Base-by-base conservation (phyloP, 2,888 invertebrate genomes). In the Halocaridina rubra region DNA sequence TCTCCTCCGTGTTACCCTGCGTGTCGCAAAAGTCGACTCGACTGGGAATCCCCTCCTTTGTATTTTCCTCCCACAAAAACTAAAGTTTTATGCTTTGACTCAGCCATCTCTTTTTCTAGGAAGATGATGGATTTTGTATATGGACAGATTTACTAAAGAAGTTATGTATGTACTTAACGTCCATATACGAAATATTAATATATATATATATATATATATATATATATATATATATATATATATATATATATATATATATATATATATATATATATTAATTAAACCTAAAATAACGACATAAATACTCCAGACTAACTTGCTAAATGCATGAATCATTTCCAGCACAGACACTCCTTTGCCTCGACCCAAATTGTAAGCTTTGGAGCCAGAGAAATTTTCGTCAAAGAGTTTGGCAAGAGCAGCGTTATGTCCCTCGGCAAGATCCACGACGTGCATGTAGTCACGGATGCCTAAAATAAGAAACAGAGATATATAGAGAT, bases 391-490 rank as follows among this genome's bases (percentile, higher is more conserved):
- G 64, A 24, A 76, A 7, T 27, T 16, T 89, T 92, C 90, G 86
- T 92, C 92, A 59, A 16, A 77, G 90, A 97, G 93, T 91, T 95
- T 94, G 88, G 93, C 92, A 61, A 97, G 92, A 0, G 98, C 97
- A 89, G 94, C 94, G 30, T 96, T 94, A 92, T 98, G 98, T 0
- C 98, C 98, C 16, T 93, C 92, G 0, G 97, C 96, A 86, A 98
- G 91, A 92, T 98, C 98, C 89, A 94, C 93, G 13, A 97, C 96
- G 91, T 97, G 97, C 88, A 97, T 96, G 90, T 97, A 97, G 92
- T 98, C 97, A 86, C 94, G 91, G 3, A 94, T 93, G 39, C 93
- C 93, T 93, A 16, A 0, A 5, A 13, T 7, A n/a, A 39, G 16
- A 32, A n/a, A n/a, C n/a, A n/a, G n/a, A 13, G 29, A 8, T 24